Percentiles rank a stretch among this genome's conserved stretches.
These are phyloP conservation scores for Psylliodes chrysocephalus DNA, from an alignment of 2,888 invertebrate genomes.

Conservation along the genomic window DNA sequence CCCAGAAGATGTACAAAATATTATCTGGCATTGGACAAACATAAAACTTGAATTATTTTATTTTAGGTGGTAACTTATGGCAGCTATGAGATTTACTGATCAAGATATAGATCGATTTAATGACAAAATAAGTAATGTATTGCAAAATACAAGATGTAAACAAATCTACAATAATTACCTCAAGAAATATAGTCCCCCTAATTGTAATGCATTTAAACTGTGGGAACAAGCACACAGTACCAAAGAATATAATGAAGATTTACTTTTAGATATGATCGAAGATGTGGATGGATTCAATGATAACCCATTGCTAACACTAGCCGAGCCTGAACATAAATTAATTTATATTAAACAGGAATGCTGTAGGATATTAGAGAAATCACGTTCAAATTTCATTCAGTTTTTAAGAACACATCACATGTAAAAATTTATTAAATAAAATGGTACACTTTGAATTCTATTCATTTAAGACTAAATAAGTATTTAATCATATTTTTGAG, in stretches of 20 bases:
- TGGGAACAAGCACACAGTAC: conserved; percentile 47
- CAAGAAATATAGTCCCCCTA: conserved; percentile 25
- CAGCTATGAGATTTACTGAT: conserved; percentile 43
- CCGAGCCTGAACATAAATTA: conserved; percentile 49
- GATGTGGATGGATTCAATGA: conserved; percentile 51
- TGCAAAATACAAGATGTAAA: conserved; percentile 45
- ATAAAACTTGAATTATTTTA: background rate
- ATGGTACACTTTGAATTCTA: too few relatives aligned
- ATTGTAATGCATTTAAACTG: conserved; percentile 43
- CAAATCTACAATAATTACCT: conserved; percentile 36
- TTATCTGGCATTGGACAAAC: too few relatives aligned
- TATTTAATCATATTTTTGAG: too few relatives aligned
- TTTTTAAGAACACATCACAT: conserved; percentile 43
- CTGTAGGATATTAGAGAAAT: conserved; percentile 49
- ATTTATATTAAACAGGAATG: conserved; percentile 52
- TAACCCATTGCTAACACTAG: conserved; percentile 48
- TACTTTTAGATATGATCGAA: conserved; percentile 49
- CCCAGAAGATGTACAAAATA: too few relatives aligned
- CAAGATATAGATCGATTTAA: conserved; percentile 50
- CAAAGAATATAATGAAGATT: conserved; percentile 46
- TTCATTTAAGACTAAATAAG: too few relatives aligned
- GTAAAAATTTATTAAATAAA: conserved; percentile 22
- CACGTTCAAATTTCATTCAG: conserved; percentile 45
- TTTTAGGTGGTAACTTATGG: conserved; percentile 46
- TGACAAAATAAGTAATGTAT: conserved; percentile 50